Evolutionary conservation across 1,140 invertebrate species (phyloP).

Genomic region (Chymomyza costata): DNA sequence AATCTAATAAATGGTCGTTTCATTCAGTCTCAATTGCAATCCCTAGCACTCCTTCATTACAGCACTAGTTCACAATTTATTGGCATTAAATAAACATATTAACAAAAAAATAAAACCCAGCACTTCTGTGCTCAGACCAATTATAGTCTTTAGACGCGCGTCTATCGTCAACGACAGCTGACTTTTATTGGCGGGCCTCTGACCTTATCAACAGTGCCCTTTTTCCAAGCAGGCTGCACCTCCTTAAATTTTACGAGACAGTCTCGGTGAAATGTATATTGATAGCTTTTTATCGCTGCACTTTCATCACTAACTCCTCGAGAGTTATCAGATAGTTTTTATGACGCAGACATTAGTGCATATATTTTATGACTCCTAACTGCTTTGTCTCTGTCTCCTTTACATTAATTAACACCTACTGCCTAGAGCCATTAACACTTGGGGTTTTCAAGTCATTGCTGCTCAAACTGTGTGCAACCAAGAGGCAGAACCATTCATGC

Average conservation of each 20-base stretch:
- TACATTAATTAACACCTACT: slow-evolving; percentile 63
- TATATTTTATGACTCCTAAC: background rate
- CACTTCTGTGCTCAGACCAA: no score
- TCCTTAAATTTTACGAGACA: slow-evolving; percentile 60
- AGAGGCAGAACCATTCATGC: background rate
- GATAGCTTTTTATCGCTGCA: slow-evolving; percentile 68
- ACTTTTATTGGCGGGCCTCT: slow-evolving; percentile 63
- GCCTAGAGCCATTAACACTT: slow-evolving; percentile 55
- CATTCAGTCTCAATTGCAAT: no score
- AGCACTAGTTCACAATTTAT: no score
- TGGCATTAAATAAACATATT: no score
- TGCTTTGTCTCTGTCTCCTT: slow-evolving; percentile 45
- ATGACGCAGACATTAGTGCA: background rate
- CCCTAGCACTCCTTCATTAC: no score
- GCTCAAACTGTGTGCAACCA: slow-evolving; percentile 37
- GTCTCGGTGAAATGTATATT: slow-evolving; percentile 41
- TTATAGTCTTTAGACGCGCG: no score
- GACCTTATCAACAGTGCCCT: slow-evolving; percentile 63
- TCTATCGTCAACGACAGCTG: slow-evolving; percentile 36
- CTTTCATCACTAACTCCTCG: slow-evolving; percentile 49
- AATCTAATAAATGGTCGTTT: no score
- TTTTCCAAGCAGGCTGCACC: slow-evolving; percentile 41
- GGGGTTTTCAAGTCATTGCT: slow-evolving; percentile 43
- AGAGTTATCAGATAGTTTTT: slow-evolving; percentile 28
- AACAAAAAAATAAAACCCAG: no score